Conservation (phyloP, 2,113 vertebrate genomes). For the Phylloscopus trochiloides region DNA sequence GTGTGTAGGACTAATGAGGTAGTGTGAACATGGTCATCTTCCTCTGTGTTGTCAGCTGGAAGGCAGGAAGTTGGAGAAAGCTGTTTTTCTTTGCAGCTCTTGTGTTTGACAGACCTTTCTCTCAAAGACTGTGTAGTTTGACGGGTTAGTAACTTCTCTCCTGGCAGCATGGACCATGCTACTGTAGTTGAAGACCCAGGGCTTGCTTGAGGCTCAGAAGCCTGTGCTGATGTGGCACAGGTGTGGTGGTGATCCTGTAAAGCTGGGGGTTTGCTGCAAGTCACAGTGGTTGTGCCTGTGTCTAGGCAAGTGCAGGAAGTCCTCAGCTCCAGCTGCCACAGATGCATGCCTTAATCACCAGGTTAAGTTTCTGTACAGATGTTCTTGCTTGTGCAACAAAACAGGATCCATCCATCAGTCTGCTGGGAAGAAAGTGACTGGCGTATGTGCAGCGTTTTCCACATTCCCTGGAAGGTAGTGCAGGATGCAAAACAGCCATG, state of each 20-base stretch:
- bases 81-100: not conserved
- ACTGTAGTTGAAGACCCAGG: not conserved
- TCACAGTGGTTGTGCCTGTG: accelerated
- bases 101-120: not conserved
- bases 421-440: not conserved
- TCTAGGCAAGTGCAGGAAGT: not conserved
- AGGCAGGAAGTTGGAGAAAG: not conserved
- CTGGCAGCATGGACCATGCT: not conserved
- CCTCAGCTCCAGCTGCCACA: not conserved
- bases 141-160: not conserved
- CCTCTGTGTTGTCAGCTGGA: not conserved
- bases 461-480: not conserved
- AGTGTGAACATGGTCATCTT: not conserved
- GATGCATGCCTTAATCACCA: not conserved
- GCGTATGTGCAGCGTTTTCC: not conserved
- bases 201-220: not conserved
- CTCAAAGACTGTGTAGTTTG: not conserved
- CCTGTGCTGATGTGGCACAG: accelerated
- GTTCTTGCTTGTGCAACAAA: not conserved
- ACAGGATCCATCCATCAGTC: not conserved
- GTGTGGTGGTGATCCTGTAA: accelerated
- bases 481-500: not conserved
- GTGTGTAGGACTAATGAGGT: not conserved
- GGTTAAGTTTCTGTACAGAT: not conserved
- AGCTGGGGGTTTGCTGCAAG: not conserved